Percentiles rank a stretch among this genome's conserved stretches.
These are phyloP conservation scores for Delphinapterus leucas DNA, from an alignment of 2,113 vertebrate species.

Conservation along the genomic window DNA sequence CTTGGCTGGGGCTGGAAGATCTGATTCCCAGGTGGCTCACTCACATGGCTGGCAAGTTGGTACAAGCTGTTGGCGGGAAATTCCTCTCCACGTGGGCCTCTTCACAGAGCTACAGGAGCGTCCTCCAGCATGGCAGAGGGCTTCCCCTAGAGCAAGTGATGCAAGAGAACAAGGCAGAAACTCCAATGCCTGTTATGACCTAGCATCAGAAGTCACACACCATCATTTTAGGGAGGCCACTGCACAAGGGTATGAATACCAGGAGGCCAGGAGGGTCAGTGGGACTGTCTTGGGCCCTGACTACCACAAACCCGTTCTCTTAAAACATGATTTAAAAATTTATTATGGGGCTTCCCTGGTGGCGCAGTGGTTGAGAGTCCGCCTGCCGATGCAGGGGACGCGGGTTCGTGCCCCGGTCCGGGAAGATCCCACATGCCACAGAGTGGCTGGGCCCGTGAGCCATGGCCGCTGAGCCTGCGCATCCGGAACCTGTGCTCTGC, in stretches of 20 bases:
- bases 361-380: no score
- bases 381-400: no score
- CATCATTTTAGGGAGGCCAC: not conserved
- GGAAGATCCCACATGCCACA: no score
- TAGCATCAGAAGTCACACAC: not conserved
- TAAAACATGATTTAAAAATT: not conserved
- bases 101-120: not conserved
- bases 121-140: not conserved
- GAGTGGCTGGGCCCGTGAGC: no score
- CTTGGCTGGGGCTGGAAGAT: not conserved
- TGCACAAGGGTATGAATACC: not conserved
- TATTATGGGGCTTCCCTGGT: not conserved
- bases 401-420: no score
- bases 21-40: not conserved
- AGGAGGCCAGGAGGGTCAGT: not conserved
- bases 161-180: not conserved
- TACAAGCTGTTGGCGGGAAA: not conserved
- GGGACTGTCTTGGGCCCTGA: not conserved
- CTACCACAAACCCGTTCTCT: not conserved
- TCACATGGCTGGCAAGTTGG: not conserved
- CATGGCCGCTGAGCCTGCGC: no score
- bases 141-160: not conserved
- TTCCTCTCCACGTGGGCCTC: not conserved
- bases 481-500: accelerated
- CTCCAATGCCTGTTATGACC: not conserved